Evolutionary conservation across 2,888 invertebrate genomes (phyloP).

Genomic region (Empis livida): DNA sequence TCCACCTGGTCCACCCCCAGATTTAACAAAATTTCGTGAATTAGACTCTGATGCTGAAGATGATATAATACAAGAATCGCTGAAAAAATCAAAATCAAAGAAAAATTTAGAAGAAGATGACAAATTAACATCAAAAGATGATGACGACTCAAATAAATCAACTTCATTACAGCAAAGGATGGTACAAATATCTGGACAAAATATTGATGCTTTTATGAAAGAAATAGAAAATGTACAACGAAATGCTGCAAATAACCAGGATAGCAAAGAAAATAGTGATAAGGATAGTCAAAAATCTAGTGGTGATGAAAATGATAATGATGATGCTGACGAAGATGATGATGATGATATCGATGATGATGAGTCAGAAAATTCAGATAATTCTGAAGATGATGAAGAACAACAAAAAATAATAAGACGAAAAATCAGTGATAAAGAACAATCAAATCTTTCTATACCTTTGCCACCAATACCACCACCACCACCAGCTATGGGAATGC

Average conservation of each 20-base stretch:
- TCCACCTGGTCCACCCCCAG: constrained; percentile 73
- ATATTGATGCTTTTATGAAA: constrained; percentile 84
- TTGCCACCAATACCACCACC: constrained; percentile 23
- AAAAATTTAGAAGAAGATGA: constrained; percentile 29
- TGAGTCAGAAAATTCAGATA: constrained; percentile 10
- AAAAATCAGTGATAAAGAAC: not conserved
- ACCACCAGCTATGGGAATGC: constrained; percentile 24
- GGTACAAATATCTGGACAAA: constrained; percentile 80
- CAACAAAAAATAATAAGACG: too few species aligned
- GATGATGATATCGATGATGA: constrained; percentile 13
- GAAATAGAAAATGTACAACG: constrained; percentile 81
- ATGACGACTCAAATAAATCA: constrained; percentile 40
- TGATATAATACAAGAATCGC: constrained; percentile 21
- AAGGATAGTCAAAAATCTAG: constrained; percentile 18
- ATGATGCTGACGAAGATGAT: constrained; percentile 15
- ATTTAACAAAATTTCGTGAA: constrained; percentile 51
- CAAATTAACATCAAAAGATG: constrained; percentile 12
- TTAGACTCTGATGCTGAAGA: constrained; percentile 38
- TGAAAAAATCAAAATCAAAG: constrained; percentile 21
- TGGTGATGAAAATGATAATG: constrained; percentile 11
- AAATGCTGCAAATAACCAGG: constrained; percentile 53
- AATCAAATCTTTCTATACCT: constrained; percentile 10
- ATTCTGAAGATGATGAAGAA: constrained; percentile 2
- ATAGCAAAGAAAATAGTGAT: constrained; percentile 44
- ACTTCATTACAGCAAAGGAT: constrained; percentile 74